Evolutionary conservation across 2,888 invertebrate genomes (phyloP), one percentile per base, ranked within the genome.

Genomic region (Sphaerophoria rueppellii): DNA sequence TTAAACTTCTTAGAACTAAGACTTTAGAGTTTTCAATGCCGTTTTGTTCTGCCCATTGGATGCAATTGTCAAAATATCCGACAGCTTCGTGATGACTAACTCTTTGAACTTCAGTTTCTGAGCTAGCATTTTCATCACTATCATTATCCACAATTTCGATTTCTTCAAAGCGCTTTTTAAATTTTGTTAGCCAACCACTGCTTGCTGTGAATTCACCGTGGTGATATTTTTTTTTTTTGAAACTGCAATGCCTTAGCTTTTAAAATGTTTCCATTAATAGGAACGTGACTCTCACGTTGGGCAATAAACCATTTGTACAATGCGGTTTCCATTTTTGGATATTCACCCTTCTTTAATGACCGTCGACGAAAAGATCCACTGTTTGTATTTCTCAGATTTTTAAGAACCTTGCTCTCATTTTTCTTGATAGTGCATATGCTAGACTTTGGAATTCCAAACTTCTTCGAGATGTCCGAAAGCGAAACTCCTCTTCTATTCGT

Each of bases 391-490:
- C 37, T 35, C 65, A 55, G 55, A 43, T 55, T 69, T 69, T 55
- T 69, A n/a, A 69, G 69, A 55, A 69, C 9, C 55, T 69, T 55
- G 32, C n/a, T 69, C n/a, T 43, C 43, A 69, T 69, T 69, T 55
- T 55, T 69, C 43, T 43, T 69, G 43, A 69, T 55, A n/a, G 43
- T 55, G 12, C 34, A 55, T 55, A 43, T 69, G 55, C 43, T 69
- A 32, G 55, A 55, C 32, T 55, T 69, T 43, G 55, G 43, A 69
- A 55, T 46, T 55, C 35, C 69, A 54, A 69, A 69, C 55, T 69
- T 57, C 46, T 46, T 70, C 46, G 55, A 57, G 57, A 57, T 70
- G 69, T 55, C 69, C 69, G 34, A 46, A 55, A 70, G 67, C 52
- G 67, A 54, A 43, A 54, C 24, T 67, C 67, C 43, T 48, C n/a